phyloP scores from a whole-genome alignment of 2,113 vertebrate genomes.

The Phalacrocorax pelagicus region DNA sequence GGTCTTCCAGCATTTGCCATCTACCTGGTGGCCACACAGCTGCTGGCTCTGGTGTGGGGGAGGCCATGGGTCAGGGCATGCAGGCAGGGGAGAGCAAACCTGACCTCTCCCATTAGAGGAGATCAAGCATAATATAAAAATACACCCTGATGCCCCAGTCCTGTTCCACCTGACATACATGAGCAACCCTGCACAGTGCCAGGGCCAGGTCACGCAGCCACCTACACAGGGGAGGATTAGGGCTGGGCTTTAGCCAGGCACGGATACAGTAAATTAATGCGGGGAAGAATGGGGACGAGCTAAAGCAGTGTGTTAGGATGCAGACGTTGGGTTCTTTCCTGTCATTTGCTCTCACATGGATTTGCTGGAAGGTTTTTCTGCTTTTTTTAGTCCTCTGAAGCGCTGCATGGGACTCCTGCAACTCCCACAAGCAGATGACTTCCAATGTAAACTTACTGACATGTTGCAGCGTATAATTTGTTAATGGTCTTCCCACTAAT shows the following conservation, averaged over 20 bases:
- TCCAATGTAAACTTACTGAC: background rate
- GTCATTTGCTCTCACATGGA: background rate
- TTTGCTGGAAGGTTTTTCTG: background rate
- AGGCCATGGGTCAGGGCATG: background rate
- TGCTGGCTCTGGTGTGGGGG: rapidly evolving
- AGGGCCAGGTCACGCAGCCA: background rate
- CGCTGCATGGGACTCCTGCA: rapidly evolving
- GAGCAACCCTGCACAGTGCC: background rate
- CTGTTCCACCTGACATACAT: background rate
- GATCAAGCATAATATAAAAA: background rate
- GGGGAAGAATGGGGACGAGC: background rate
- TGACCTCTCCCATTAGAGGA: background rate
- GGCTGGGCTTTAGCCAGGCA: background rate
- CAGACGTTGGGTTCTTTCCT: background rate
- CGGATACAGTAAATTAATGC: background rate
- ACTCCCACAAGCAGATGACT: background rate
- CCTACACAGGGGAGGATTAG: background rate
- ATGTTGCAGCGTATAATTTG: background rate
- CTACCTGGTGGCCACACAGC: rapidly evolving
- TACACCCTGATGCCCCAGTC: rapidly evolving
- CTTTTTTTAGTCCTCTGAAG: background rate
- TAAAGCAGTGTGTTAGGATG: background rate
- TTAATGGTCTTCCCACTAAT: background rate
- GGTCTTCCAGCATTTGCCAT: rapidly evolving
- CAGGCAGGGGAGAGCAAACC: background rate